Percentiles rank a stretch among this genome's conserved stretches.
Conservation (phyloP, 2,888 invertebrate species). For the Heliconius aoede region DNA sequence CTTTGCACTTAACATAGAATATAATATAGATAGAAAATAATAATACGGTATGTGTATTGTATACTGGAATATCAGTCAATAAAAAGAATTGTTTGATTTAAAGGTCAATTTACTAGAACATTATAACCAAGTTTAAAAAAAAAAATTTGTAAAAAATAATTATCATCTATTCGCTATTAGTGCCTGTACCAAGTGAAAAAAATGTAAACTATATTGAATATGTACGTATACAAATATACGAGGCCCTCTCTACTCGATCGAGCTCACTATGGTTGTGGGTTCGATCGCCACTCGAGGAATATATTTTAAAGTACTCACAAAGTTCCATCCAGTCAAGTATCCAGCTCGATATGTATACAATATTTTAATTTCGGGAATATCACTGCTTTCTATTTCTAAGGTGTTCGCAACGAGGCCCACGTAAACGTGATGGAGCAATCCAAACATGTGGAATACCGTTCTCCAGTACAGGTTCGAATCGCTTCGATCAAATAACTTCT, state of each 20-base stretch:
- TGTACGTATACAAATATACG: too few species aligned
- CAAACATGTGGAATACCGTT: constrained; percentile 65
- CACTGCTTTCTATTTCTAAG: constrained; percentile 53
- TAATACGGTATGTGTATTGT: neutral
- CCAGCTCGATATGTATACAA: constrained; percentile 58
- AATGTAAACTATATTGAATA: too few species aligned
- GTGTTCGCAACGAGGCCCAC: constrained; percentile 54
- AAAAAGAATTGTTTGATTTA: neutral
- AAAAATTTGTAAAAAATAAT: too few species aligned
- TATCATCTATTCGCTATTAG: too few species aligned
- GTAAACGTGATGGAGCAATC: constrained; percentile 60
- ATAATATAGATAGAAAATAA: neutral
- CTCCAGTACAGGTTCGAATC: constrained; percentile 71
- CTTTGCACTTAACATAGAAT: too few species aligned
- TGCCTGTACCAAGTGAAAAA: too few species aligned
- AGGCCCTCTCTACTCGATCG: too few species aligned
- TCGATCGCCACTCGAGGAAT: too few species aligned
- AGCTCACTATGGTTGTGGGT: too few species aligned
- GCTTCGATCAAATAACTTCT: constrained; percentile 70
- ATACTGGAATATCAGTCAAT: neutral
- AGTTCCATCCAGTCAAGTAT: constrained; percentile 74
- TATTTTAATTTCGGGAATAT: constrained; percentile 54
- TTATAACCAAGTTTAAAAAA: neutral
- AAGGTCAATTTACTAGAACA: neutral
- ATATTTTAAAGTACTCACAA: constrained; percentile 63